Base-by-base conservation (phyloP, 2,113 vertebrate genomes). In the Diadophis punctatus region DNA sequence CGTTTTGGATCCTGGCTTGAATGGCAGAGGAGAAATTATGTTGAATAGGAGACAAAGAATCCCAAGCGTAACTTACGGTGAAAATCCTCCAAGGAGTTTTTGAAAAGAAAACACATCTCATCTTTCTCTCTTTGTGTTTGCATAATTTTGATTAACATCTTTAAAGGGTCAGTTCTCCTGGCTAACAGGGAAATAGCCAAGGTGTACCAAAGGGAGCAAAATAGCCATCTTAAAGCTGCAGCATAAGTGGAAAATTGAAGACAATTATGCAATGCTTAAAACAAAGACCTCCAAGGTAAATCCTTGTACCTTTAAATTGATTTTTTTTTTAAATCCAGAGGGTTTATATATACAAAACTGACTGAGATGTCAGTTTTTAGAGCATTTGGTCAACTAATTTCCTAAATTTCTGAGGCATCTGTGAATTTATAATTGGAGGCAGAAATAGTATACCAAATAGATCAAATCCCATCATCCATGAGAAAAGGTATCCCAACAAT, bases 401-500 rank as follows among this genome's bases (percentile, higher is more conserved):
- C 11, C 90, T 84, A 93, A 89, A 9, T 89, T 93, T 95, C 87
- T 30, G 93, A 48, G 93, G 1, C 3, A 90, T 87, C 58, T 84
- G 39, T 49, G 25, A 95, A 0, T 1, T 89, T 93, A 92, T 92
- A 30, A 93, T 46, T 91, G 34, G 8, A 92, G 90, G 55, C 74
- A 3, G 74, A 94, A 8, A 12, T 89, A 90, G 7, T 58, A 2
- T 93, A 63, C 55, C 93, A 94, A 96, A 12, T 9, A 90, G 8
- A 85, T 89, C 53, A 39, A 86, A 86, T 85, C 23, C 46, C 9
- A 3, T 85, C 8, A n/a, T 30, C 55, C 58, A 4, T 91, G 87
- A 5, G 60, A 5, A 7, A 90, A 94, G 93, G 94, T 94, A 94
- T 87, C 93, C 27, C 25, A 90, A n/a, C 52, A 12, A 4, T 94